Base-by-base conservation (phyloP, 1,140 invertebrate genomes). In the Drosophila melanogaster region DNA sequence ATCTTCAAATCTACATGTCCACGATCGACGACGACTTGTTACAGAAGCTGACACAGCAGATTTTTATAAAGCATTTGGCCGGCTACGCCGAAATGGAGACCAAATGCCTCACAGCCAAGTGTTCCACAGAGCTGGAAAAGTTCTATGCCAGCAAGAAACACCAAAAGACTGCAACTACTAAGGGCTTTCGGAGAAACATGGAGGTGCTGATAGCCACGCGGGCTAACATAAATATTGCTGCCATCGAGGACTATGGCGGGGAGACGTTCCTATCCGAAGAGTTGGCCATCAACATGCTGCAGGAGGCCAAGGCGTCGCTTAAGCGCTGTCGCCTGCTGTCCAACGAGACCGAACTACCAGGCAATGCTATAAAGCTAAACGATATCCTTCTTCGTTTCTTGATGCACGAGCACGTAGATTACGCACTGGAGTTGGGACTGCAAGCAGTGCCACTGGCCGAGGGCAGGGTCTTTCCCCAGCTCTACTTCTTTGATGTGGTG, bases 191-290 rank as follows among this genome's bases (percentile, higher is more conserved):
- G 19, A 93, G 98, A 65, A 98, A 99, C 91, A 93, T 99, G 54
- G 98, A 99, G 93, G 98, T 98, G 8, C 96, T 98, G 4, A 96
- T 99, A 74, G 97, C 96, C 1, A 96, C 96, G 2, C 94, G 97
- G 62, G 96, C 97, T 0, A 98, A 98, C 84, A 97, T 98, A 41
- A 98, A 98, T 89, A 97, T 98, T 71, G 97, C 97, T 4, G 96
- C 97, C 90, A 96, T 97, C 59, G 98, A 99, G 92, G 97, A 98
- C 92, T 99, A 98, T 92, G 97, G 98, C 2, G 98, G 98, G 0
- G 98, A 99, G 93, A 99, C 98, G 0, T 99, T 99, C 92, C 93
- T 99, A 2, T 99, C 98, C 0, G 98, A 99, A 92, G 97, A 99
- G 92, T 94, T 99, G n/a, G 98, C 98, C 1, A 97, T 98, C 57